Evolutionary conservation across 2,113 vertebrate genomes (phyloP), one percentile per base, ranked within the genome.

Genomic region (Pampusana beccarii): DNA sequence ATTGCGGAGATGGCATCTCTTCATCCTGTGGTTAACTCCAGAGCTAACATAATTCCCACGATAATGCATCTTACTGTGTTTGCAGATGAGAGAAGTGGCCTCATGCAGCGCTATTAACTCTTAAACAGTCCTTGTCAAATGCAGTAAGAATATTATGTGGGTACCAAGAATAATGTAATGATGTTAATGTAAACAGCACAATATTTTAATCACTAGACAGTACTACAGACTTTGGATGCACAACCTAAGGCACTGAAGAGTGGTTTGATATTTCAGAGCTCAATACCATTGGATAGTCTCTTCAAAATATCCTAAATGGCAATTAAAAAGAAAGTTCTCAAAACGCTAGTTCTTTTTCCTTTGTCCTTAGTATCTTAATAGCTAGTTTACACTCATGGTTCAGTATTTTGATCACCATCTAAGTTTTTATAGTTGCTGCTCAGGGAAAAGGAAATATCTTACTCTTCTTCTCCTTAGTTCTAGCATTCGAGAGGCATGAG

Each of bases 21-120:
- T 96, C 95, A 96, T 98, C 95, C 97, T 96, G 94, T 93, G 95
- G 87, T 73, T 92, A 94, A 93, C 77, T 95, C 91, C 24, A 95
- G 87, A 96, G 91, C 92, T 96, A 98, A 97, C 94, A 96, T 42
- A 71, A 48, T 92, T 93, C 92, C 67, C 40, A 89, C 81, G 94
- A 97, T 98, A 98, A 98, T 96, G 95, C 78, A 86, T 90, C 88
- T 91, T 78, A 9, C 38, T 88, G 85, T 97, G 88, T 97, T 98
- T 97, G 92, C 93, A 88, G 56, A 95, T 90, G 38, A 61, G 60
- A 85, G 65, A 72, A 92, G 79, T 94, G 92, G 94, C 92, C 74
- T 70, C 90, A 53, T 5, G 11, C 86, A 61, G 62, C 0, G 26
- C 95, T 89, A 5, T 72, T 84, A 89, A 85, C 77, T 84, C 84